phyloP scores from a whole-genome alignment of 2,113 vertebrate species.

The Empidonax traillii region DNA sequence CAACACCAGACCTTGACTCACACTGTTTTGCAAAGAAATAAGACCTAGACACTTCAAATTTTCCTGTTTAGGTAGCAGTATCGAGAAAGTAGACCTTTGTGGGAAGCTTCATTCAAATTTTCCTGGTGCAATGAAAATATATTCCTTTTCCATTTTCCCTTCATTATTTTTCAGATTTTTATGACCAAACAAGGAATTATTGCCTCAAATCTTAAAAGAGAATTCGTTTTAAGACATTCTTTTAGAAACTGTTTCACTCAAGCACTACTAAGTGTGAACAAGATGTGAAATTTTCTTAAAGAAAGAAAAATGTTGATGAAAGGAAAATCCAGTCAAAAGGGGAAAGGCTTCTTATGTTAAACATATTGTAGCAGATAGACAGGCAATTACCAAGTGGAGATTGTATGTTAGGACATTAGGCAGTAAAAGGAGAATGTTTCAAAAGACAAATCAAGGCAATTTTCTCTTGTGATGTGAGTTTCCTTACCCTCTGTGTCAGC shows the following conservation, averaged over 20 bases:
- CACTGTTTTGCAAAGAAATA: background rate
- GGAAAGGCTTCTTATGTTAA: background rate
- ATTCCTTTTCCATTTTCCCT: background rate
- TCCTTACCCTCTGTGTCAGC: background rate
- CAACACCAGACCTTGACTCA: background rate
- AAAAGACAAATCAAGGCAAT: conserved; percentile 5
- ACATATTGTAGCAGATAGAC: background rate
- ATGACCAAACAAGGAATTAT: background rate
- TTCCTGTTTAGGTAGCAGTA: background rate
- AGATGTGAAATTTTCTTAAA: background rate
- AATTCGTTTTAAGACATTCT: background rate
- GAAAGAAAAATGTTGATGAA: background rate
- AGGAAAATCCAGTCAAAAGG: background rate
- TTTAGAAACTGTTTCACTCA: background rate
- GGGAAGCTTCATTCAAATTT: background rate
- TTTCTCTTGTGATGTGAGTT: background rate
- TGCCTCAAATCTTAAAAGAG: background rate
- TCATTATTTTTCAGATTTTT: background rate
- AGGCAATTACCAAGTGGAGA: background rate
- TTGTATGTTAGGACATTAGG: background rate
- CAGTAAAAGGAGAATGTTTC: background rate
- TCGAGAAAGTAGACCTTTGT: background rate
- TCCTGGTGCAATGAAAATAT: background rate
- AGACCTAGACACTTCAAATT: background rate
- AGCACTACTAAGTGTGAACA: background rate